These are phyloP conservation scores for Phengaris alcon DNA, from an alignment of 2,888 invertebrate genomes.

Conservation along the genomic window DNA sequence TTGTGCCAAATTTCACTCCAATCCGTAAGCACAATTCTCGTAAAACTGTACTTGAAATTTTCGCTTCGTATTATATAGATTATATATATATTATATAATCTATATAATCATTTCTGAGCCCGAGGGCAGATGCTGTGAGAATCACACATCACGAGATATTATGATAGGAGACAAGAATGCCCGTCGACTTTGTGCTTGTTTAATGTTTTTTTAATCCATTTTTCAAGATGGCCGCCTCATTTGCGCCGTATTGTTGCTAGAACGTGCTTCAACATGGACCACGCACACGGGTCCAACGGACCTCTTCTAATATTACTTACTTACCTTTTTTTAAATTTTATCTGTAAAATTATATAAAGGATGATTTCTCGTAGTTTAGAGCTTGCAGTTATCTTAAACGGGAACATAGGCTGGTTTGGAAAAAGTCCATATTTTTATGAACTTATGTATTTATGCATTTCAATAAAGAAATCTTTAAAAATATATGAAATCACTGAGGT, in stretches of 20 bases:
- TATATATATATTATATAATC: no score
- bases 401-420: no score
- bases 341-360: not conserved
- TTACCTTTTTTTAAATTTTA: not conserved
- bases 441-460: no score
- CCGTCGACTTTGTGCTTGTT: constrained; percentile 36
- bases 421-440: no score
- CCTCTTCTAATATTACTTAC: constrained; percentile 5
- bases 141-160: constrained; percentile 29
- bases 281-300: constrained; percentile 35
- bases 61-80: not conserved
- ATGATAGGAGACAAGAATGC: constrained; percentile 38
- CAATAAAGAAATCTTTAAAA: no score
- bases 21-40: no score
- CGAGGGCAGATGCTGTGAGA: constrained; percentile 9
- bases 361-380: not conserved
- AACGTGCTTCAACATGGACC: constrained; percentile 34
- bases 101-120: not conserved
- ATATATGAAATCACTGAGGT: no score
- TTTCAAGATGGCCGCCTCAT: constrained; percentile 57
- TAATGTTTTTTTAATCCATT: constrained; percentile 42
- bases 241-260: constrained; percentile 56
- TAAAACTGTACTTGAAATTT: no score
- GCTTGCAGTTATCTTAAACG: no score
- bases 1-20: no score